A percentile compares a stretch with the other conserved stretches of the same genome.
Evolutionary conservation across 1,140 invertebrate species (phyloP).

Genomic region (Saccostrea echinata): DNA sequence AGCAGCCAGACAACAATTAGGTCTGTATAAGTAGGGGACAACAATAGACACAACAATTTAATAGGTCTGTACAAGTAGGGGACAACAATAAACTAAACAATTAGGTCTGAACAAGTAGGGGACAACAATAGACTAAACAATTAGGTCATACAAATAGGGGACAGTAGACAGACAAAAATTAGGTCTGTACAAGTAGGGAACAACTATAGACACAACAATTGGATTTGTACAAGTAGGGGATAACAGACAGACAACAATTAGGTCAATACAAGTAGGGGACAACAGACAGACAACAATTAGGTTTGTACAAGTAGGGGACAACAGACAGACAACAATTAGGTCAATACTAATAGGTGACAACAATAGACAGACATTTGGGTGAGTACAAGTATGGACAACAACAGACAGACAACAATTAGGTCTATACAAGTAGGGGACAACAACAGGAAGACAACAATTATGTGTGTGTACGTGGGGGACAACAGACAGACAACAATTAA

Average conservation of each 20-base stretch:
- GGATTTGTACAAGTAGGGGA: too few species aligned
- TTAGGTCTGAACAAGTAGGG: background rate
- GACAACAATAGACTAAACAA: too few species aligned
- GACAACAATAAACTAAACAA: background rate
- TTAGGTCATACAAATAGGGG: too few species aligned
- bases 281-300: background rate
- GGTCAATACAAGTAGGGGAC: slow-evolving; percentile 54
- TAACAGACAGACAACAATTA: slow-evolving; percentile 87
- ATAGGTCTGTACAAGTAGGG: background rate
- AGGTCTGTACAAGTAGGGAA: too few species aligned
- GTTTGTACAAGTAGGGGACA: background rate
- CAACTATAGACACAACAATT: too few species aligned
- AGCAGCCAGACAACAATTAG: slow-evolving; percentile 87
- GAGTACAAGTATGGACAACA: too few species aligned
- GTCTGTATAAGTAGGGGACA: slow-evolving; percentile 48
- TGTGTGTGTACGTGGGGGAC: too few species aligned
- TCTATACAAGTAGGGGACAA: too few species aligned
- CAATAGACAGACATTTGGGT: too few species aligned
- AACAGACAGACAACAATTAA: slow-evolving; percentile 87
- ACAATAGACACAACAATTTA: background rate
- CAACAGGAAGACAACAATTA: too few species aligned
- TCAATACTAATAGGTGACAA: background rate
- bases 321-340: background rate
- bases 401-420: too few species aligned
- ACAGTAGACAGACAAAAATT: too few species aligned